Evolutionary conservation across 2,113 vertebrate species (phyloP), one percentile per base, ranked within the genome.

Genomic region (Cottus gobio): DNA sequence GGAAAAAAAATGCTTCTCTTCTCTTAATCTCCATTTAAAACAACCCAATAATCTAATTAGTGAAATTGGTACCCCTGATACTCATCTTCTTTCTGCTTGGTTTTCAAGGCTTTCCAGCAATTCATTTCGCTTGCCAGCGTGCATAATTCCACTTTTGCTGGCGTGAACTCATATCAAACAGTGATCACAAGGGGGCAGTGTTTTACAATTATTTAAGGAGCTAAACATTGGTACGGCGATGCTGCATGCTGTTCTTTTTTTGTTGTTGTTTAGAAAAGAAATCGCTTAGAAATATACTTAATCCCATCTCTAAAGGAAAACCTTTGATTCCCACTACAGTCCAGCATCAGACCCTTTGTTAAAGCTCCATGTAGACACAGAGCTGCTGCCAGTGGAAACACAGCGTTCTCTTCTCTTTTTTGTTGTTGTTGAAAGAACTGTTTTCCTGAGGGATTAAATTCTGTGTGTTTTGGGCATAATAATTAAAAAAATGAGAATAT

Each of bases 131-230:
- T 22, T 67, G 58, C 62, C 48, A 84, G n/a, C 36, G 24, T 16
- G 7, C 36, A 1, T 13, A 30, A 44, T 61, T 61, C 42, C 30
- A 5, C 42, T 77, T 48, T 42, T 56, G 5, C 54, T 71, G 60
- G 63, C 37, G 24, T 26, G 39, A 48, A 16, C 34, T 61, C 37
- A 52, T 82, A 58, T 85, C 83, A 67, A 69, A 65, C 1, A 44
- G 48, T 24, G 37, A 77, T 86, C 93, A 91, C 90, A 82, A 89
- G 91, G 88, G 87, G 90, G 91, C 91, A 92, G 77, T 93, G 82
- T 90, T 86, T 87, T 36, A 91, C 85, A 92, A 78, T 82, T 2
- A 48, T 90, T 80, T 85, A 20, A 37, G 13, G 72, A 18, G 36
- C 24, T 18, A 15, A 69, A 65, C 18, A 39, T 61, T 87, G 31